Conservation (phyloP, 2,888 invertebrate species). For the Polyommatus iphigenia region DNA sequence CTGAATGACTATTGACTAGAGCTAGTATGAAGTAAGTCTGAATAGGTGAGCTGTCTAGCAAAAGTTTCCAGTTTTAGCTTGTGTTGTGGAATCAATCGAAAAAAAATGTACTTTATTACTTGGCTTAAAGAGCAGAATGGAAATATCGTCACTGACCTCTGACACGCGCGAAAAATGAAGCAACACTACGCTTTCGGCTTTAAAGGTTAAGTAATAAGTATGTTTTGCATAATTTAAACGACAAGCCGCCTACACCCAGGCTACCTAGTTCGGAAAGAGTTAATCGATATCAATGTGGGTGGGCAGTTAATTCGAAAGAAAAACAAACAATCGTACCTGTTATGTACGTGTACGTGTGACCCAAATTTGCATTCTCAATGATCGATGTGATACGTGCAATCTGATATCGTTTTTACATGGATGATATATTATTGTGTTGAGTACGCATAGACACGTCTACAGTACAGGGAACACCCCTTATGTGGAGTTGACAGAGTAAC, state of each 20-base stretch:
- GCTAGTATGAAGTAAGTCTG: neutral
- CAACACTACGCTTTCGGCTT: neutral
- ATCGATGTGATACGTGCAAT: neutral
- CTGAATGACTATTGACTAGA: neutral
- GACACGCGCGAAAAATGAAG: conserved; percentile 6
- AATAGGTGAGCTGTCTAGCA: neutral
- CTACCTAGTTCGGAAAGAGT: conserved; percentile 4
- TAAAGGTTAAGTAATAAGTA: neutral
- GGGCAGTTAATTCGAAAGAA: neutral
- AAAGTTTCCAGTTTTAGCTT: neutral
- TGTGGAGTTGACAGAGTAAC: no score
- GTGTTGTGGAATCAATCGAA: neutral
- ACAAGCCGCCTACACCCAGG: neutral
- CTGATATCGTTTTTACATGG: conserved; percentile 5
- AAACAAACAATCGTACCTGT: conserved; percentile 16
- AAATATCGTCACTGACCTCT: conserved; percentile 10
- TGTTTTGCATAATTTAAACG: conserved; percentile 11
- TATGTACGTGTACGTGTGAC: neutral
- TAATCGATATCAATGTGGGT: conserved; percentile 3
- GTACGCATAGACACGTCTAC: neutral
- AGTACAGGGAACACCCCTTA: neutral
- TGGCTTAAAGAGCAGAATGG: neutral
- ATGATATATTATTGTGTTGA: neutral
- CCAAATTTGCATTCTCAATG: conserved; percentile 10
- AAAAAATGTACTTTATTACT: neutral